Evolutionary conservation across 2,888 invertebrate genomes (phyloP).

Genomic region (Calliphora vomitoria): DNA sequence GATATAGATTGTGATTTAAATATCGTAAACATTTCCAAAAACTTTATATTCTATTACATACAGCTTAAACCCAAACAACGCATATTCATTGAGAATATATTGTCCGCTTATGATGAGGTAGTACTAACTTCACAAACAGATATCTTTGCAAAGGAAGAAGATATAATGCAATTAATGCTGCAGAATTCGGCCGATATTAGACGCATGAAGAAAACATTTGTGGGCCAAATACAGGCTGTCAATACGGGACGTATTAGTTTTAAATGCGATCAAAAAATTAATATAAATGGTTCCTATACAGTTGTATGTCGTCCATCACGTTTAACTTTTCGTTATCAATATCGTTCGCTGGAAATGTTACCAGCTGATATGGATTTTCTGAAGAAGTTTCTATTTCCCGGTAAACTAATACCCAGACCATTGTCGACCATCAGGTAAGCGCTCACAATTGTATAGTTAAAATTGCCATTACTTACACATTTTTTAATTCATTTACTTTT

Average conservation of each 20-base stretch:
- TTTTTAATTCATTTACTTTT: neutral
- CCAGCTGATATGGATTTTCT: constrained; percentile 16
- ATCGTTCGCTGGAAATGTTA: constrained; percentile 79
- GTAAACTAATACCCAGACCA: constrained; percentile 7
- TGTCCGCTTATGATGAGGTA: constrained; percentile 56
- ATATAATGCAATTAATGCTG: constrained; percentile 36
- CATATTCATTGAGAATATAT: constrained; percentile 54
- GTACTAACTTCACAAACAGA: constrained; percentile 54
- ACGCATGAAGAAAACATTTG: constrained; percentile 24
- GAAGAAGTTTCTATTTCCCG: constrained; percentile 53
- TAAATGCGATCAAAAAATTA: constrained; percentile 76
- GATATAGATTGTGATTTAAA: neutral
- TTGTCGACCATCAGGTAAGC: constrained; percentile 37
- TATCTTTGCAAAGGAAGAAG: neutral
- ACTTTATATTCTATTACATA: no score
- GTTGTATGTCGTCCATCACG: constrained; percentile 79
- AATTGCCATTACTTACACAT: no score
- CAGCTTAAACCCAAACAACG: constrained; percentile 53
- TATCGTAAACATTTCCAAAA: no score
- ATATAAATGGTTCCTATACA: constrained; percentile 75
- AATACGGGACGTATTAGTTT: constrained; percentile 77
- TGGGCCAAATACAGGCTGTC: constrained; percentile 49
- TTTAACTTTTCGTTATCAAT: constrained; percentile 79
- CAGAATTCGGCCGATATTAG: constrained; percentile 34
- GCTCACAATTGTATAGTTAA: neutral